Evolutionary conservation across 2,888 invertebrate species (phyloP), one percentile per base, ranked within the genome.

Genomic region (Hemistola chrysoprasaria): DNA sequence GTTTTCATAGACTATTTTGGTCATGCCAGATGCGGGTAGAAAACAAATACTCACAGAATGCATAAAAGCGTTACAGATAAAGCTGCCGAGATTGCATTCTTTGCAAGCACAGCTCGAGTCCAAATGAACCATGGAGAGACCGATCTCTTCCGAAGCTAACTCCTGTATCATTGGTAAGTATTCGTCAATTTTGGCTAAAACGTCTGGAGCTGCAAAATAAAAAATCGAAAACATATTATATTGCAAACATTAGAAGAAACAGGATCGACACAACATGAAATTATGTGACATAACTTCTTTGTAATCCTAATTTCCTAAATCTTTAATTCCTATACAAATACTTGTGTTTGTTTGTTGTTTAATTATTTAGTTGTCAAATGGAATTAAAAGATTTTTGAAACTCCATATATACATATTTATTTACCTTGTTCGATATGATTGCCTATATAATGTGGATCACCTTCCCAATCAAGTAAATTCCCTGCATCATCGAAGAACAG

Each of bases 81-180:
- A 91, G 66, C 92, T 93, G 11, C 95, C 96, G 30, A 95, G 74
- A 59, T 93, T 94, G 60, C 95, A 96, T 71, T 96, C 95, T 0
- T 61, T 63, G 6, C 78, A 77, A 0, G 90, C 65, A 55, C 95
- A 95, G 1, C 69, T 62, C 0, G 73, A 88, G 1, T 90, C 82
- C 22, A 96, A 67, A 7, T 82, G 69, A 0, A 94, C 93, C 50
- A 84, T 72, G 0, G 92, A 90, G 1, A 49, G 52, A 0, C 95
- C 95, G 1, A 95, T 63, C n/a, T 90, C 72, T 41, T 81, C 70
- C 0, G 78, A 79, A 0, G 92, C 92, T 38, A 74, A 52, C 16
- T 77, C 84, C 41, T 93, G 90, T 8, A 95, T 90, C 16, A 67
- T 56, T 3, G 85, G 84, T 35, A 91, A 88, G 90, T 93, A 95